Percentiles rank a stretch among this genome's conserved stretches.
Conservation (phyloP, 2,888 invertebrate species). For the Incurvaria masculella region DNA sequence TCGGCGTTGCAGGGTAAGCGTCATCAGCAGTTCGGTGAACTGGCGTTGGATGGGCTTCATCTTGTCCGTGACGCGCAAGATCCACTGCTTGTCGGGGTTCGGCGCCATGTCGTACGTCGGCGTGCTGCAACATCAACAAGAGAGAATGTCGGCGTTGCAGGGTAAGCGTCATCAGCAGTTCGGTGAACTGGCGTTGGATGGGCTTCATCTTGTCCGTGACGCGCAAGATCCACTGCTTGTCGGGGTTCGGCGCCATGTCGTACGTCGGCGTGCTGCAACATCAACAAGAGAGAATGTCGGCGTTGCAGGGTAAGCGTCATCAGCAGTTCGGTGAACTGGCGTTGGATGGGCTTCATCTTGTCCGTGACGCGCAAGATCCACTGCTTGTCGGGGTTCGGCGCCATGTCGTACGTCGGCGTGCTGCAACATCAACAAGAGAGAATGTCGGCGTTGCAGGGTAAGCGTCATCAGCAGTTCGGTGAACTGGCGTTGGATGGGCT, state of each 20-base stretch:
- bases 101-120: conserved; percentile 97
- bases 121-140: conserved; percentile 65
- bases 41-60: conserved; percentile 95
- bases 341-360: conserved; percentile 94
- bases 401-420: conserved; percentile 94
- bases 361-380: conserved; percentile 95
- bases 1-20: conserved; percentile 94
- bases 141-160: no score
- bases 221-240: conserved; percentile 97
- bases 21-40: conserved; percentile 94
- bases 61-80: conserved; percentile 87
- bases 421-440: conserved; percentile 58
- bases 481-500: conserved; percentile 91
- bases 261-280: conserved; percentile 87
- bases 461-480: conserved; percentile 96
- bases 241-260: conserved; percentile 96
- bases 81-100: conserved; percentile 98
- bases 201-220: conserved; percentile 95
- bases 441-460: no score
- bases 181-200: conserved; percentile 92
- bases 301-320: conserved; percentile 97
- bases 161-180: conserved; percentile 92
- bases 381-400: conserved; percentile 97
- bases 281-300: no score
- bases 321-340: conserved; percentile 90